Evolutionary conservation across 2,113 vertebrate genomes (phyloP).

Genomic region (chimpanzee (Pan troglodytes)): DNA sequence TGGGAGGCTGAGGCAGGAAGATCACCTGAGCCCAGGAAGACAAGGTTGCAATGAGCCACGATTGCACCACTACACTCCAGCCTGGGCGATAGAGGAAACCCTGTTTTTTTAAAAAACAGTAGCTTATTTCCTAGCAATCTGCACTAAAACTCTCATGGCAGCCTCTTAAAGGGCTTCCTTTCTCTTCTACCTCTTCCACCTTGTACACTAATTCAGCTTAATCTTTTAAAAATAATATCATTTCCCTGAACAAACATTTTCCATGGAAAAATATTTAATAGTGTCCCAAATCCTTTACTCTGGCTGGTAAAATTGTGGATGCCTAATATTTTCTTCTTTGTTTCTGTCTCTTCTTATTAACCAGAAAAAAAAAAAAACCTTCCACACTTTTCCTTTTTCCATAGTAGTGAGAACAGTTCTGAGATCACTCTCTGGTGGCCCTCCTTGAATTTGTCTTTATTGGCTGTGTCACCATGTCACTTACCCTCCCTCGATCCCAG

Average conservation of each 20-base stretch:
- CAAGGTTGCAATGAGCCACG: too few species aligned
- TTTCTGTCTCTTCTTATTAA: conserved; percentile 3
- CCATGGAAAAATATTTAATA: background rate
- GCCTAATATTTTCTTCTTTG: background rate
- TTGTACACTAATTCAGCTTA: background rate
- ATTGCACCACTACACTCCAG: too few species aligned
- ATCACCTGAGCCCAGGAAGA: too few species aligned
- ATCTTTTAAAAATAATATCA: background rate
- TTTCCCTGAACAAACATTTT: background rate
- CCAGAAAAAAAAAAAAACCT: background rate
- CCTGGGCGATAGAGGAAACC: too few species aligned
- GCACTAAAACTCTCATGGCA: accelerated
- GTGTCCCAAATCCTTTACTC: background rate
- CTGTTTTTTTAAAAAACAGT: too few species aligned
- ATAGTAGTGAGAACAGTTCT: background rate
- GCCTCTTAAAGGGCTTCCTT: background rate
- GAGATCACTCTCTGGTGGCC: background rate
- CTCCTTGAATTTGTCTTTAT: background rate
- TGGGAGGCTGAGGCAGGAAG: too few species aligned
- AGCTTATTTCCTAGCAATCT: background rate
- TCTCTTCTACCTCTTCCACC: background rate
- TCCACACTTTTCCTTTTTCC: background rate
- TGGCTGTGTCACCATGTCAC: background rate
- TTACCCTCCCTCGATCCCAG: background rate
- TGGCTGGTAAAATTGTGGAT: background rate